phyloP scores from a whole-genome alignment of 2,888 invertebrate species.

The Stegophylla sp. region DNA sequence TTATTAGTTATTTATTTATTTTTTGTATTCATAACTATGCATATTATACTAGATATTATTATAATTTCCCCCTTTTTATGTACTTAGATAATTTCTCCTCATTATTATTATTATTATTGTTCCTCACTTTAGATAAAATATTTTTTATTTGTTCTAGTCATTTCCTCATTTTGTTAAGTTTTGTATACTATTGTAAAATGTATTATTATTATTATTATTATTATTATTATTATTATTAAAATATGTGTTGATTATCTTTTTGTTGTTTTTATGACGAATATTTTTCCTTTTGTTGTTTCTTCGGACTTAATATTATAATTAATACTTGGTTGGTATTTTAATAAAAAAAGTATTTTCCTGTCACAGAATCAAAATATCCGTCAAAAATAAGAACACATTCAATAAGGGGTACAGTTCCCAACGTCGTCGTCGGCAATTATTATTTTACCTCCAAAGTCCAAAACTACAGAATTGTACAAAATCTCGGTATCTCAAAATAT shows the following conservation, averaged over 20 bases:
- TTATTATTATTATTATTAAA: constrained; percentile 32
- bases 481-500: not conserved
- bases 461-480: not conserved
- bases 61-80: not conserved
- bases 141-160: constrained; percentile 1
- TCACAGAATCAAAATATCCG: not conserved
- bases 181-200: constrained; percentile 42
- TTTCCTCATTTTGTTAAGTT: constrained; percentile 35
- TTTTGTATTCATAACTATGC: not conserved
- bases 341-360: not conserved
- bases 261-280: not conserved
- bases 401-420: not conserved
- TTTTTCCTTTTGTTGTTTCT: not conserved
- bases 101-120: constrained; percentile 14
- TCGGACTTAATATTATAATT: not conserved
- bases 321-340: no score
- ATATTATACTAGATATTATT: not conserved
- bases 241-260: constrained; percentile 24
- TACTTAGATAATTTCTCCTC: not conserved
- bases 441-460: not conserved
- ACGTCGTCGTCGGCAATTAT: not conserved
- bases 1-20: not conserved
- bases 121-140: not conserved
- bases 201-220: constrained; percentile 32
- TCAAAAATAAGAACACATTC: not conserved